Conservation (phyloP, 2,113 vertebrate species). For the Tringa solitaria region DNA sequence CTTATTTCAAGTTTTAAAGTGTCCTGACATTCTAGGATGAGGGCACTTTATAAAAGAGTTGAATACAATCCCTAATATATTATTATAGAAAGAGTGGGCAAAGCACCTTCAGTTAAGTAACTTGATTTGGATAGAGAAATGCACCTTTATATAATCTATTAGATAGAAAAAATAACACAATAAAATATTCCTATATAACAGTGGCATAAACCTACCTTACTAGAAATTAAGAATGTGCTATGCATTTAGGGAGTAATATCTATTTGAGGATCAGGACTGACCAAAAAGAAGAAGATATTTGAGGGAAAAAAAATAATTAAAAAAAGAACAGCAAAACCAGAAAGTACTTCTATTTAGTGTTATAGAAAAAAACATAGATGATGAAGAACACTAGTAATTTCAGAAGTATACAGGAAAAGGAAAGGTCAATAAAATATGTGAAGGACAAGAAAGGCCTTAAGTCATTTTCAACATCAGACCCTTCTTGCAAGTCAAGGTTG, state of each 20-base stretch:
- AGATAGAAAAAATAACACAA: background rate
- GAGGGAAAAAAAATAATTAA: rapidly evolving
- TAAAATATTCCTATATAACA: background rate
- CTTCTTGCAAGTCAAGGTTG: background rate
- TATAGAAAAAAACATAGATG: background rate
- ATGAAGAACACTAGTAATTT: background rate
- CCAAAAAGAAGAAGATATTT: background rate
- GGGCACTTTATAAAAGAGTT: background rate
- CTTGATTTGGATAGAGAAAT: background rate
- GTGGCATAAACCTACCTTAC: background rate
- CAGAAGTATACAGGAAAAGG: background rate
- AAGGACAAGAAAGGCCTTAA: background rate
- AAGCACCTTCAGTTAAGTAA: background rate
- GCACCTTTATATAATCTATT: background rate
- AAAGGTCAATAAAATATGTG: background rate
- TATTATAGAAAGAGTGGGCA: background rate
- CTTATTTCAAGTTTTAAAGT: background rate
- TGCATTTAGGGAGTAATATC: background rate
- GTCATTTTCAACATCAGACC: background rate
- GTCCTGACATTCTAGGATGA: background rate
- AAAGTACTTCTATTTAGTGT: background rate
- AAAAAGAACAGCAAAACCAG: background rate
- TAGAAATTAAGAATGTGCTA: background rate
- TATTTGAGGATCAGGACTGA: background rate
- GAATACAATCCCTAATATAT: background rate